Evolutionary conservation across 2,888 invertebrate species (phyloP), one percentile per base, ranked within the genome.

Genomic region (Paralinhomoeus sp.): DNA sequence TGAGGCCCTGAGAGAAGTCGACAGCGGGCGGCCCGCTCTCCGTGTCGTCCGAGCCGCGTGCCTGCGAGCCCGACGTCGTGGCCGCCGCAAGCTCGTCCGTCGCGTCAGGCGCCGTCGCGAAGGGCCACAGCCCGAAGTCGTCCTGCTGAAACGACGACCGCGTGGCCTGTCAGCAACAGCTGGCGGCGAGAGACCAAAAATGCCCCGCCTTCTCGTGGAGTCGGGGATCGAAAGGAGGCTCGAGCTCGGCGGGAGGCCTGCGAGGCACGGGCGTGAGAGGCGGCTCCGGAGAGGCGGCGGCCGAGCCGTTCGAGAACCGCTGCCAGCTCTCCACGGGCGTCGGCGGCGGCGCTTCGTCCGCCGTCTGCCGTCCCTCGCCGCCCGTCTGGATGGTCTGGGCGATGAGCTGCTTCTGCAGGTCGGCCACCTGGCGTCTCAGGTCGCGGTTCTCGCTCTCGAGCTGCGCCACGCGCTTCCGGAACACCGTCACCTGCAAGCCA

Each of bases 381-480:
- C 36, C 21, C 36, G 43, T 22, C 45, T 50, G 18, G 47, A 27
- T 42, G 40, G 1, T 39, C 37, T 2, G 31, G 20, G 22, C 46
- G 43, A 27, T 46, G 44, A 33, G 42, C 17, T 18, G 20, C 17
- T 2, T 20, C 37, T 37, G 38, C 18, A n/a, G 20, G 39, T 39
- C 22, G 22, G n/a, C 13, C 22, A 37, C 2, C 23, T 39, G 39
- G 7, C 9, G 24, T 2, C 18, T 13, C 39, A 39, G 24, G 17
- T 23, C 49, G 41, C 41, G 48, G 45, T 23, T 75, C 59, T 75
- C 77, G 64, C 79, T 78, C 62, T 84, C 85, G 53, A 89, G 64
- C 54, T 77, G 75, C 58, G 80, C 79, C 50, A 89, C 80, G 62
- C 80, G 78, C 55, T 83, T 77, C 57, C 85, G 81, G 43, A 85